A percentile compares a stretch with the other conserved stretches of the same genome.
Conservation (phyloP, 2,113 vertebrate species). For the Sprattus sprattus region DNA sequence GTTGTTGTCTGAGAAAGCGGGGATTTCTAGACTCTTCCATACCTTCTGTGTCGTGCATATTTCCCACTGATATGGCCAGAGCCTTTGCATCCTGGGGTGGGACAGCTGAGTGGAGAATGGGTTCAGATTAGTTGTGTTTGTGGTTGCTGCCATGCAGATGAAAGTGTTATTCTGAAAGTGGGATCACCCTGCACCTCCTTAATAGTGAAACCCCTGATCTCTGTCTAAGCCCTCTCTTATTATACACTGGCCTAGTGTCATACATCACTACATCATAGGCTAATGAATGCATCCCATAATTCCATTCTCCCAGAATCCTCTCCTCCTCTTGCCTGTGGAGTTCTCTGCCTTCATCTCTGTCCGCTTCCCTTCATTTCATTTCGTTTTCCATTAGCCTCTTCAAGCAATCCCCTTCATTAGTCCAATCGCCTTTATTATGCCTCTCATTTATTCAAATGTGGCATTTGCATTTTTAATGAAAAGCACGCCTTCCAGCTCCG, state of each 20-base stretch:
- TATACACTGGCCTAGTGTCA: neutral
- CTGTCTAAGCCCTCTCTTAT: neutral
- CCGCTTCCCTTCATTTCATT: conserved; percentile 47
- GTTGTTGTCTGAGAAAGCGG: neutral
- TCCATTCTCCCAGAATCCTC: neutral
- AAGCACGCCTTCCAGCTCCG: neutral
- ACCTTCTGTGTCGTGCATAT: conserved; percentile 96
- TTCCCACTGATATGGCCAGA: conserved; percentile 93
- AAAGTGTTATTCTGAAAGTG: neutral
- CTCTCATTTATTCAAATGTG: conserved; percentile 65
- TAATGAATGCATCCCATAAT: neutral
- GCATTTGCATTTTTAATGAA: conserved; percentile 67
- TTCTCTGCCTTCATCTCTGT: neutral
- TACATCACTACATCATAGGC: neutral
- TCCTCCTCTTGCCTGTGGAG: neutral
- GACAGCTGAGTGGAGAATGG: conserved; percentile 83
- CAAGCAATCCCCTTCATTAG: conserved; percentile 63
- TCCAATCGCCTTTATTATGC: conserved; percentile 65
- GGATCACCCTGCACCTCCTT: neutral
- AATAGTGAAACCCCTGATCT: neutral
- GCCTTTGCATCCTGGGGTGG: conserved; percentile 94
- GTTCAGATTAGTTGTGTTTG: conserved; percentile 61
- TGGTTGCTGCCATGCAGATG: neutral
- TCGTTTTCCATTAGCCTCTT: conserved; percentile 64
- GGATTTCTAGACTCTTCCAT: conserved; percentile 63